Evolutionary conservation across 30 jellyfish, hydroid and myxozoan species (phyloP).

Genomic region (Turritopsis rubra): DNA sequence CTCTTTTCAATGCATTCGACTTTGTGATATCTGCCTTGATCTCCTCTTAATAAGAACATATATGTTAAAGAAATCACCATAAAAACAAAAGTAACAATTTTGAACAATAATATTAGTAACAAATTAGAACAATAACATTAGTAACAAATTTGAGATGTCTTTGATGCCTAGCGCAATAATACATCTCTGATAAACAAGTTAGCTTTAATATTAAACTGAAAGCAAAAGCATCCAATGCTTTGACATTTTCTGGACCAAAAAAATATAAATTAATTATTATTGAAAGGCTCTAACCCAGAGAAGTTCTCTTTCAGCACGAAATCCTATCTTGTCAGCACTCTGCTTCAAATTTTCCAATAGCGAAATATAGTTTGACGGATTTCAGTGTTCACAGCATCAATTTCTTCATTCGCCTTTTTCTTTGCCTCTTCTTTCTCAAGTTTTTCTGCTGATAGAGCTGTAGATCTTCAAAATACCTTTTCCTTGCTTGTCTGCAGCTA

Average conservation of each 20-base stretch:
- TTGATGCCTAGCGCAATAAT: no score
- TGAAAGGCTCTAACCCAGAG: slow-evolving; percentile 13
- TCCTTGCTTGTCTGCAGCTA: slow-evolving; percentile 1
- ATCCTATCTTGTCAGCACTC: slow-evolving; percentile 10
- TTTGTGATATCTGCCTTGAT: background rate
- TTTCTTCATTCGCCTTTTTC: slow-evolving; percentile 7
- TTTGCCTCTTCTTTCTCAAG: slow-evolving; percentile 15
- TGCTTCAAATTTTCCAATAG: slow-evolving; percentile 3
- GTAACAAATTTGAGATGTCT: no score
- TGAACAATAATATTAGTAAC: no score
- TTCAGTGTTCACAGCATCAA: slow-evolving; percentile 16
- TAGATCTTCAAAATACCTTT: background rate
- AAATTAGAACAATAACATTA: no score
- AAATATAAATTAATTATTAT: background rate
- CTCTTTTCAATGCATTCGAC: slow-evolving; percentile 8
- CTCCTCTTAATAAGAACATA: background rate
- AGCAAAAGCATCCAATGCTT: background rate
- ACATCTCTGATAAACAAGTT: no score
- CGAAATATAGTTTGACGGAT: slow-evolving; percentile 10
- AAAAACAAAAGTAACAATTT: no score
- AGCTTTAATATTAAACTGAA: no score
- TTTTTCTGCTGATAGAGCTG: slow-evolving; percentile 14
- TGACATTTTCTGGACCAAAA: no score
- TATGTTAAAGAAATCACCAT: background rate
- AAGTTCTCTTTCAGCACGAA: background rate